Percentiles rank a stretch among this genome's conserved stretches.
These are phyloP conservation scores for Catharus bicknelli DNA, from an alignment of 2,113 vertebrate species.

Conservation along the genomic window DNA sequence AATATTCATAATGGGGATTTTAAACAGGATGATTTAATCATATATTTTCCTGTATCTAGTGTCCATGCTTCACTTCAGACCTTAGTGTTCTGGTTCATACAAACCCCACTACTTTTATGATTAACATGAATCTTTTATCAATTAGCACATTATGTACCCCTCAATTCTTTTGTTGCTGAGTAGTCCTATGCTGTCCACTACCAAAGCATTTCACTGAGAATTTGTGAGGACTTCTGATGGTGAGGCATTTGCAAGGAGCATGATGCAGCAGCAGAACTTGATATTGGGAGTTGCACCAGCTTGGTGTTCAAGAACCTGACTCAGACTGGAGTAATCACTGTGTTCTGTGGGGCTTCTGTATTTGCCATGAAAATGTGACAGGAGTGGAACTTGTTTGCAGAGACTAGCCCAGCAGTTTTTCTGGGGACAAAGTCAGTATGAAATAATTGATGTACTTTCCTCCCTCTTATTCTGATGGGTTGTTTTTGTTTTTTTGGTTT, in stretches of 20 bases:
- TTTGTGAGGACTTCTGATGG: fast-evolving
- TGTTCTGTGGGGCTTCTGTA: not conserved
- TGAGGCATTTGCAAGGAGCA: not conserved
- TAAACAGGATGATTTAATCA: too few species aligned
- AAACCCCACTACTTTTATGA: too few species aligned
- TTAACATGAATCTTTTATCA: too few species aligned
- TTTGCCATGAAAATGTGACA: not conserved
- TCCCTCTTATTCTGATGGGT: not conserved
- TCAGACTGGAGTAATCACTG: fast-evolving
- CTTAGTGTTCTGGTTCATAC: too few species aligned
- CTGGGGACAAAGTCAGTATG: not conserved
- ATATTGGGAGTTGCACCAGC: fast-evolving
- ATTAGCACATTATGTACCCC: too few species aligned
- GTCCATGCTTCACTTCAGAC: too few species aligned
- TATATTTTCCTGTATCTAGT: too few species aligned
- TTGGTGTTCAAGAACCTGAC: not conserved
- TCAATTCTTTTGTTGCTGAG: not conserved
- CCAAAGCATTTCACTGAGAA: not conserved
- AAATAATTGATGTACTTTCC: not conserved
- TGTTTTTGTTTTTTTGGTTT: too few species aligned
- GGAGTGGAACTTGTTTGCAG: not conserved
- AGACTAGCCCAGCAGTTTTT: not conserved
- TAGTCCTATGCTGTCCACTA: not conserved
- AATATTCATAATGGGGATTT: too few species aligned
- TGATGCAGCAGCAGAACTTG: not conserved